Conservation (phyloP, 2,113 vertebrate genomes). For the Pleuronectes platessa region DNA sequence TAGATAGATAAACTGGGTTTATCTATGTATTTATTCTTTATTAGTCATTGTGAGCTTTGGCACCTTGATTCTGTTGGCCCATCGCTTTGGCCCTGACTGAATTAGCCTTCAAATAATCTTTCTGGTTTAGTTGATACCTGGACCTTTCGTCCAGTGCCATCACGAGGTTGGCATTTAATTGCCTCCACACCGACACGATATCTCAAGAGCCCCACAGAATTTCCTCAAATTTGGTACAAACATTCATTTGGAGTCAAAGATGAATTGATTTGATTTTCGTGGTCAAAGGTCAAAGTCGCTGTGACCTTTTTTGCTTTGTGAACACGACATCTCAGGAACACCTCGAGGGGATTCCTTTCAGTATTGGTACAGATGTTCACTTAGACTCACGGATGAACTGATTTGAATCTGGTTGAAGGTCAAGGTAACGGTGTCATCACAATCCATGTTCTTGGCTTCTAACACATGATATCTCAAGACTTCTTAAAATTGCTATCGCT, state of each 20-base stretch:
- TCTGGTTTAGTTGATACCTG: not conserved
- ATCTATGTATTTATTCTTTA: slow-evolving; percentile 2
- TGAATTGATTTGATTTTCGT: too few species aligned
- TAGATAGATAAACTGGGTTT: not conserved
- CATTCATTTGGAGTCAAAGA: not conserved
- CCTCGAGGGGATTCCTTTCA: too few species aligned
- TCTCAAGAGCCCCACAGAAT: too few species aligned
- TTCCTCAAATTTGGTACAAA: not conserved
- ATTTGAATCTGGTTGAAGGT: not conserved
- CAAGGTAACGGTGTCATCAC: too few species aligned
- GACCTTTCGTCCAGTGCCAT: not conserved
- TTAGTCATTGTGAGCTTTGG: not conserved
- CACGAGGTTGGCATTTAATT: too few species aligned
- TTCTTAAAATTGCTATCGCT: too few species aligned
- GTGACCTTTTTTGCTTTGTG: too few species aligned
- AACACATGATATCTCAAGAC: too few species aligned
- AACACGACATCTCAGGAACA: too few species aligned
- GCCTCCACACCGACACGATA: too few species aligned
- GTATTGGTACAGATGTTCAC: not conserved
- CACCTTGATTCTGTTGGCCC: not conserved
- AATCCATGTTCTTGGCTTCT: too few species aligned
- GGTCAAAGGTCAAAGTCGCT: too few species aligned
- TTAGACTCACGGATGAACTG: not conserved
- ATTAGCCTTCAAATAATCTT: not conserved
- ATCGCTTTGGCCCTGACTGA: not conserved